Conservation (phyloP, 2,888 invertebrate species). For the Melinaea marsaeus region DNA sequence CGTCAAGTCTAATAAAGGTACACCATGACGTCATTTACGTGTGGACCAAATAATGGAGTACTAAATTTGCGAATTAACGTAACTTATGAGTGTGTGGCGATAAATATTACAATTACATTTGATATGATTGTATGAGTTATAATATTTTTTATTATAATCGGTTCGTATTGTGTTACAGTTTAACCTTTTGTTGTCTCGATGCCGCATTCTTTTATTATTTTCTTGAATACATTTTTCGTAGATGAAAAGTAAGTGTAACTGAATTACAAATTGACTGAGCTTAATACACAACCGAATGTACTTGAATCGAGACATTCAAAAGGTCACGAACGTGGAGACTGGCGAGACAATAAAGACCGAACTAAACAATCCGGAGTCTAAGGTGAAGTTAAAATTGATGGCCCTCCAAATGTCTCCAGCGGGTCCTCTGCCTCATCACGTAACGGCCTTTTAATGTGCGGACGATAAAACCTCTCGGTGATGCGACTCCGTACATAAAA, state of each 20-base stretch:
- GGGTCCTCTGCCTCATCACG: slow-evolving; percentile 3
- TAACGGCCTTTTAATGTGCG: slow-evolving; percentile 2
- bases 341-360: slow-evolving; percentile 19
- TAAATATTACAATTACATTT: too few species aligned
- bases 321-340: slow-evolving; percentile 12
- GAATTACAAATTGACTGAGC: too few species aligned
- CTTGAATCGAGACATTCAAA: slow-evolving; percentile 9
- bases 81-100: too few species aligned
- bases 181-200: too few species aligned
- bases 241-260: too few species aligned
- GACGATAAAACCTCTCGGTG: not conserved
- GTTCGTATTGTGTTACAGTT: too few species aligned
- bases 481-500: not conserved
- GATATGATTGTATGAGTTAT: too few species aligned
- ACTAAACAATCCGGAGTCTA: slow-evolving; percentile 13
- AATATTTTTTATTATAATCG: too few species aligned
- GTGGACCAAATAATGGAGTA: not conserved
- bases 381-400: not conserved
- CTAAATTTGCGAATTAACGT: not conserved
- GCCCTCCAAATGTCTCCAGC: not conserved
- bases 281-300: slow-evolving; percentile 3
- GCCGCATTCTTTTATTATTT: too few species aligned
- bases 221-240: too few species aligned
- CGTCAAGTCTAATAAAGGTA: not conserved
- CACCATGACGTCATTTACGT: not conserved